These are phyloP conservation scores for Chloebia gouldiae DNA, from an alignment of 2,113 vertebrate species.

Conservation along the genomic window DNA sequence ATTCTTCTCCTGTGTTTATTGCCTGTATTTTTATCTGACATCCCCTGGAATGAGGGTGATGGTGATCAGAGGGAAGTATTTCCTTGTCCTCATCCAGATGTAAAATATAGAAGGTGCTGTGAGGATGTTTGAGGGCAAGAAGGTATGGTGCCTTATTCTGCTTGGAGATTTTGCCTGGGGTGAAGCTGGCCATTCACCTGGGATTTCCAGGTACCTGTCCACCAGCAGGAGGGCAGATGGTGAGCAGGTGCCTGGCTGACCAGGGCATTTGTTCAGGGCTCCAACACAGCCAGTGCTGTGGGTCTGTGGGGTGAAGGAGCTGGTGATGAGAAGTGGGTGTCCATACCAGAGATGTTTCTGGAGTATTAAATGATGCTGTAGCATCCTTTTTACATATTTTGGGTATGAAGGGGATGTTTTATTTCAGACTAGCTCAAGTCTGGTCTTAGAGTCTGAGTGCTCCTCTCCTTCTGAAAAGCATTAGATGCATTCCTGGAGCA, in stretches of 20 bases:
- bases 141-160: fast-evolving
- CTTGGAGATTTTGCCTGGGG: not conserved
- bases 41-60: not conserved
- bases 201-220: not conserved
- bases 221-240: not conserved
- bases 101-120: not conserved
- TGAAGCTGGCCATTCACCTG: not conserved
- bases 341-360: not conserved
- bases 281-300: fast-evolving
- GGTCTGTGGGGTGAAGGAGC: not conserved
- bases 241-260: not conserved
- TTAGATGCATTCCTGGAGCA: not conserved
- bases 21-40: not conserved
- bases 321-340: not conserved
- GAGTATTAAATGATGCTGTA: not conserved
- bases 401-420: not conserved
- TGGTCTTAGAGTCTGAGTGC: not conserved
- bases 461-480: not conserved
- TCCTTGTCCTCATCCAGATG: fast-evolving
- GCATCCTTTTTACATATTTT: not conserved
- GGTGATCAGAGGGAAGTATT: not conserved
- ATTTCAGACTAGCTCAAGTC: not conserved
- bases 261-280: not conserved
- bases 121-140: not conserved
- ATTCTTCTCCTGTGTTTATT: not conserved